Base-by-base conservation (phyloP, 2,888 invertebrate species). In the Volucella inanis region DNA sequence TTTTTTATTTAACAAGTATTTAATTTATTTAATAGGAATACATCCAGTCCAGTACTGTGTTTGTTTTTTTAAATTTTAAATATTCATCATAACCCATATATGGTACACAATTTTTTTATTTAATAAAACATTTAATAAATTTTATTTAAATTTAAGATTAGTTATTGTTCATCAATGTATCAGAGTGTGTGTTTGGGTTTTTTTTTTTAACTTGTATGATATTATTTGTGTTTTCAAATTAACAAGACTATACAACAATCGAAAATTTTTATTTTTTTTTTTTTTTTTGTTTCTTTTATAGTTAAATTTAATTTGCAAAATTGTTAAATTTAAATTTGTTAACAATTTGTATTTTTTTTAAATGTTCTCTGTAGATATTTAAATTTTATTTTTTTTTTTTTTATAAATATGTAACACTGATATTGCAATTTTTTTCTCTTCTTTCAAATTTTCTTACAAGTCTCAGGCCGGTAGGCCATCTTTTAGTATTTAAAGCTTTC, bases 231-330 rank as follows among this genome's bases (percentile, higher is more conserved):
- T 74, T 47, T 74, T 57, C 74, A 65, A 55, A 52, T 77, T 65
- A 45, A 71, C 82, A 87, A 71, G 59, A 77, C 50, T 61, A 72
- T 76, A 85, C 81, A 87, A 87, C 78, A 87, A 75, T 72, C 71
- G 74, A 72, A 81, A 85, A 74, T 55, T 78, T 62, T 61, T 61
- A 31, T 52, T 75, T 74, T 41, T 85, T 61, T 61, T 39, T 52
- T 75, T 74, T 41, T 85, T 74, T 77, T 76, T 54, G 54, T 79
- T 59, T 85, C 61, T 70, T 70, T 78, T 39, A 39, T 61, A 83
- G 76, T 59, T 70, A 74, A 80, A 80, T 67, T 59, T 77, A 77
- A 67, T 59, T 65, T 39, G 61, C 65, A 72, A 77, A 18, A 1
- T 22, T 22, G 18, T 22, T 22, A 22, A 22, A 57, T 70, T 57